These are phyloP conservation scores for Anomalospiza imberbis DNA, from an alignment of 2,797 vertebrate genomes.

Conservation along the genomic window DNA sequence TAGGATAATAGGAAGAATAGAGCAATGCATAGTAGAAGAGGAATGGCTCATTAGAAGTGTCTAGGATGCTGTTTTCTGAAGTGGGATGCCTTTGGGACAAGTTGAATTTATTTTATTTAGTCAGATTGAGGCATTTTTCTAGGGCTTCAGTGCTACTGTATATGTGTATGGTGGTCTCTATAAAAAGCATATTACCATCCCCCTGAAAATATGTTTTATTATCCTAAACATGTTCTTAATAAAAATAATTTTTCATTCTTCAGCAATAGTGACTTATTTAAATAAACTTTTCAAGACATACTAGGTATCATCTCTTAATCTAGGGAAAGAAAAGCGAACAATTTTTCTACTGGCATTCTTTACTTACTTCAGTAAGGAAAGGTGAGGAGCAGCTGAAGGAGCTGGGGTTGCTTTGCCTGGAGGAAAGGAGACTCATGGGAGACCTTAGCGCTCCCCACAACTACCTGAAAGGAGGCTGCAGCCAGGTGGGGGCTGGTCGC, in stretches of 20 bases:
- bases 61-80: background rate
- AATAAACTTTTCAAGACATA: background rate
- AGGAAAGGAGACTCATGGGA: background rate
- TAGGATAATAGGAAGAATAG: background rate
- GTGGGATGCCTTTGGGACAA: background rate
- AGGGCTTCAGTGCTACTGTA: background rate
- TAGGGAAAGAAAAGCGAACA: background rate
- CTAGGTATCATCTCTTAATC: background rate
- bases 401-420: background rate
- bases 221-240: background rate
- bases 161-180: background rate
- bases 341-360: background rate
- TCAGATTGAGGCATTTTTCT: background rate
- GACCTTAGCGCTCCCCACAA: background rate
- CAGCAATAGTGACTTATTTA: background rate
- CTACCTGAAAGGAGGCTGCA: background rate
- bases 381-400: background rate
- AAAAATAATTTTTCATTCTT: background rate
- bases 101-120: background rate
- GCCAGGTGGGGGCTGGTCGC: background rate
- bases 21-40: background rate
- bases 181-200: background rate
- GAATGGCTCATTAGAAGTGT: background rate
- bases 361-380: background rate
- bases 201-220: background rate